Evolutionary conservation across 2,797 vertebrate species (phyloP), one percentile per base, ranked within the genome.

Genomic region (Chloroceryle inda): DNA sequence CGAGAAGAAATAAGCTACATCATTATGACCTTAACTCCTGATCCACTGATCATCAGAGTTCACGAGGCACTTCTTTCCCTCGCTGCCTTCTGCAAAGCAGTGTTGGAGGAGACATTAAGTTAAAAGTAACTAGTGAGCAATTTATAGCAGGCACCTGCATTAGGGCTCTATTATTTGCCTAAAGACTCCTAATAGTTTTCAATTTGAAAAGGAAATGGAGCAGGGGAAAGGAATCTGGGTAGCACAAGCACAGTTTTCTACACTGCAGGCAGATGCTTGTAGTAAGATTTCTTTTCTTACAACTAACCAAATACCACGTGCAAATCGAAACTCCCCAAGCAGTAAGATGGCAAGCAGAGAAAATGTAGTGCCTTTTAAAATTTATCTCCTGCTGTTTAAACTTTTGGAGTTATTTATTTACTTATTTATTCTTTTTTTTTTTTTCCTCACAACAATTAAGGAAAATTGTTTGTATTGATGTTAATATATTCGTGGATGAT

Each of bases 171-270:
- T 94, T 96, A 96, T 95, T 95, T 96, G 90, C 92, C 92, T 97
- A 96, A 97, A 96, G 84, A 93, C 84, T 93, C 77, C 92, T 95
- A 96, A 97, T 92, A 93, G 94, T 85, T 97, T 97, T 94, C 96
- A 96, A 96, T 97, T 95, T 96, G 94, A 81, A 89, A 95, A 96
- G 95, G 96, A 96, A 97, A 97, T 96, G 96, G 87, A 97, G 94
- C 96, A 97, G 59, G 50, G 87, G 91, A 96, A 95, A 81, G 73
- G 89, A 81, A 90, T 92, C 1, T 76, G 87, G 83, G 58, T 11
- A 81, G 6, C 18, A 88, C 55, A 80, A 59, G 2, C 12, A 62
- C 9, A 81, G 6, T 11, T 77, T 83, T 67, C 64, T 63, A 11
- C 23, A 42, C 11, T 66, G 10, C 18, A 44, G 49, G 64, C 21